Conservation (phyloP, 2,888 invertebrate species). For the Mechanitis mazaeus region DNA sequence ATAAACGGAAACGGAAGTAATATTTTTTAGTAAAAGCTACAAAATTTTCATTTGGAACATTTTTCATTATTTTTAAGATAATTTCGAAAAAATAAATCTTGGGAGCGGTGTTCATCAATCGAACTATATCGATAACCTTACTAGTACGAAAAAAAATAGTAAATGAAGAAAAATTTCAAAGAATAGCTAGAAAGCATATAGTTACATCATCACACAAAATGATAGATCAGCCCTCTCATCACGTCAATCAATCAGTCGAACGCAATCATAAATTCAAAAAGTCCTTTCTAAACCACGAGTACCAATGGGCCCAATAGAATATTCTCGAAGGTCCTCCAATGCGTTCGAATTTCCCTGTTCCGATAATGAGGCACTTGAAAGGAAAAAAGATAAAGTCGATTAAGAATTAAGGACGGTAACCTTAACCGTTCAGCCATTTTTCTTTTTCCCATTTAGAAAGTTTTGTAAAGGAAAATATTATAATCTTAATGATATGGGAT, state of each 20-base stretch:
- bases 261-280: slow-evolving; percentile 14
- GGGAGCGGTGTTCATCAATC: too few relatives aligned
- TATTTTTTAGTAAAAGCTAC: too few relatives aligned
- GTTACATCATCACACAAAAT: not conserved
- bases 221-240: slow-evolving; percentile 2
- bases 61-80: too few relatives aligned
- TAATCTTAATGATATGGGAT: not conserved
- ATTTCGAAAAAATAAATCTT: too few relatives aligned
- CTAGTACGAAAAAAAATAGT: too few relatives aligned
- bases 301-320: slow-evolving; percentile 23
- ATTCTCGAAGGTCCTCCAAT: slow-evolving; percentile 20
- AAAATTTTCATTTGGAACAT: too few relatives aligned
- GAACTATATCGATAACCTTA: too few relatives aligned
- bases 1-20: too few relatives aligned
- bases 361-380: slow-evolving; percentile 32
- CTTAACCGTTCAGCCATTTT: slow-evolving; percentile 6
- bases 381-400: slow-evolving; percentile 33
- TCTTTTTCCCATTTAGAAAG: slow-evolving; percentile 13
- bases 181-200: not conserved
- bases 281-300: slow-evolving; percentile 8
- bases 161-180: too few relatives aligned
- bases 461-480: slow-evolving; percentile 4
- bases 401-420: slow-evolving; percentile 26
- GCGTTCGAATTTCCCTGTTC: slow-evolving; percentile 27
- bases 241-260: slow-evolving; percentile 5